These are phyloP conservation scores for Drosophila neotestacea DNA, from an alignment of 2,888 invertebrate genomes.

Conservation along the genomic window DNA sequence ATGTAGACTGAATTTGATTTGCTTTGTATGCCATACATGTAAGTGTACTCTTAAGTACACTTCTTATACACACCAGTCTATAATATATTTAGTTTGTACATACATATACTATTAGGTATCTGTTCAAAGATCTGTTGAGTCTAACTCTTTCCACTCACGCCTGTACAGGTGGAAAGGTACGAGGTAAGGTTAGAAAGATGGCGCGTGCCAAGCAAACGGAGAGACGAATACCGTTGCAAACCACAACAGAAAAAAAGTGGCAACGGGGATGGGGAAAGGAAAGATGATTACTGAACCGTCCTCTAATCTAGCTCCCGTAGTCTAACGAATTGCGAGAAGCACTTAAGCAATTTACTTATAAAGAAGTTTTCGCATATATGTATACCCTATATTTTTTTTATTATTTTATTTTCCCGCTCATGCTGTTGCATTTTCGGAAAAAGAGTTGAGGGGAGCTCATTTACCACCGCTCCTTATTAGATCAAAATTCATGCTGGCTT, in stretches of 20 bases:
- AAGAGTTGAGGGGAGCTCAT: background rate
- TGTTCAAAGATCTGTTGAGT: background rate
- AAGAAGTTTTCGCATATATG: conserved; percentile 1
- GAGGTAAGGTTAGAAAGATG: conserved; percentile 37
- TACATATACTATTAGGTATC: background rate
- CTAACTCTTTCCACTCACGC: conserved; percentile 12
- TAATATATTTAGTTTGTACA: background rate
- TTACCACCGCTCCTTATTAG: too few relatives aligned
- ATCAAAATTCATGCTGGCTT: too few relatives aligned
- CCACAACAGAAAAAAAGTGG: conserved; percentile 27
- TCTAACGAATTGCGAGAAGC: conserved; percentile 12
- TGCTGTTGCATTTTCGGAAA: background rate
- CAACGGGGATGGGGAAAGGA: conserved; percentile 4
- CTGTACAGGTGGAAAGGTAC: conserved; percentile 41
- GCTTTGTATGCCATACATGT: background rate
- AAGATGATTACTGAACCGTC: conserved; percentile 62
- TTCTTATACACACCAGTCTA: background rate
- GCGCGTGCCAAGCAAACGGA: conserved; percentile 69
- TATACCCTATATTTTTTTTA: background rate
- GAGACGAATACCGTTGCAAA: conserved; percentile 59
- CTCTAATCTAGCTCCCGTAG: conserved; percentile 25
- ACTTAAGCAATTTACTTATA: background rate
- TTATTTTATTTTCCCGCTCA: background rate
- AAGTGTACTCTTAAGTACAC: background rate
- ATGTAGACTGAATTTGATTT: background rate